Percentiles rank a stretch among this genome's conserved stretches.
These are phyloP conservation scores for Melanotaenia pygmaea DNA, from an alignment of 2,797 vertebrate genomes.

Conservation along the genomic window DNA sequence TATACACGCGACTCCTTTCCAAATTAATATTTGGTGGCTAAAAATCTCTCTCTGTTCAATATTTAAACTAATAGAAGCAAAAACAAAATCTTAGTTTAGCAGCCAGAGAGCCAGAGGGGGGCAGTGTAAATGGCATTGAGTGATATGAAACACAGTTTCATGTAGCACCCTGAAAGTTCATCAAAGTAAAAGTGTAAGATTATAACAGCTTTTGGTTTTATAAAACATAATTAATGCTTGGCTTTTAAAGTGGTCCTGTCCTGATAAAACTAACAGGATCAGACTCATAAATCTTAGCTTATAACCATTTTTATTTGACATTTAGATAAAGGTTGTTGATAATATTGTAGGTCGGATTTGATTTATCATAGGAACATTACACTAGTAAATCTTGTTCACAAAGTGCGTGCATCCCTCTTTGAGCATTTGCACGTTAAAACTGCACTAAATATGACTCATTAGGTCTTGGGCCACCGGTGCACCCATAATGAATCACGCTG, in stretches of 20 bases:
- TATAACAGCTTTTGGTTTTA: not conserved
- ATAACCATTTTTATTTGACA: not conserved
- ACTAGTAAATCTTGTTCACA: conserved; percentile 16
- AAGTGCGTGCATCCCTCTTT: not conserved
- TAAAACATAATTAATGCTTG: not conserved
- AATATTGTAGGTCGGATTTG: not conserved
- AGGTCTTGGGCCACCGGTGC: conserved; percentile 75
- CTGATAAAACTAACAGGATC: not conserved
- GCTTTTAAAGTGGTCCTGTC: not conserved
- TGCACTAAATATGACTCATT: conserved; percentile 64
- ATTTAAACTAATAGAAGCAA: conserved; percentile 1
- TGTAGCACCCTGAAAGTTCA: not conserved
- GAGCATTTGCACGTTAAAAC: conserved; percentile 40
- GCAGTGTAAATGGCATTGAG: conserved; percentile 67
- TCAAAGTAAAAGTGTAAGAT: not conserved
- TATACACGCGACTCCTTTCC: not conserved
- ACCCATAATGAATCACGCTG: conserved; percentile 63
- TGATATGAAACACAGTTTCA: conserved; percentile 35
- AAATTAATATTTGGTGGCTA: not conserved
- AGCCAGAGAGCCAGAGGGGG: conserved; percentile 66
- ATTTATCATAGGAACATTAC: not conserved
- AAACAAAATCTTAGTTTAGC: conserved; percentile 4
- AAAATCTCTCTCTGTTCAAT: conserved; percentile 4
- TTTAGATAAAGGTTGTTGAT: too few species aligned
- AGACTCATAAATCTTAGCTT: not conserved